Conservation (phyloP, 2,113 vertebrate genomes). For the Hippopotamus amphibius region DNA sequence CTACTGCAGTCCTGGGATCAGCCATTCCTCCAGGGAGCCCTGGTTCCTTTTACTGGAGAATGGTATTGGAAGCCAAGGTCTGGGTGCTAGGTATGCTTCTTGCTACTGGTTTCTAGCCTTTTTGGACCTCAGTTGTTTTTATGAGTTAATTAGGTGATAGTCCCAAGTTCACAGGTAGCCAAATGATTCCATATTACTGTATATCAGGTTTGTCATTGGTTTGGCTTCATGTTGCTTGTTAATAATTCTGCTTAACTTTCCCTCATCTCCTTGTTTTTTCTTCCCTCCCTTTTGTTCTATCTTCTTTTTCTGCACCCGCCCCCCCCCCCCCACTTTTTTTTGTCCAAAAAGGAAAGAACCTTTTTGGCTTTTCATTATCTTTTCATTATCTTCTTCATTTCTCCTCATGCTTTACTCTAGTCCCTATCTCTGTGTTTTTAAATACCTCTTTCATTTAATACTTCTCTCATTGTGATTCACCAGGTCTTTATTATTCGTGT, state of each 20-base stretch:
- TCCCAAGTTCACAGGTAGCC: not conserved
- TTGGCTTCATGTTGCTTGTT: not conserved
- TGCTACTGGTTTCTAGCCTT: not conserved
- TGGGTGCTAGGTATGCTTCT: not conserved
- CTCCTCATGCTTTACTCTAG: not conserved
- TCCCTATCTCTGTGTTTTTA: not conserved
- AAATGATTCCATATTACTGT: not conserved
- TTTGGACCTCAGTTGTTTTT: not conserved
- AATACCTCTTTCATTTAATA: not conserved
- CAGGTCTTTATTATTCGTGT: not conserved
- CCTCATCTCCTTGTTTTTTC: not conserved
- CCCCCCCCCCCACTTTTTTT: too few relatives aligned
- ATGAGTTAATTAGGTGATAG: not conserved
- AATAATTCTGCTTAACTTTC: not conserved
- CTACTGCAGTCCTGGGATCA: not conserved
- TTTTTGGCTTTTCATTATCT: not conserved
- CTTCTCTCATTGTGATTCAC: not conserved
- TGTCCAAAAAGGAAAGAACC: too few relatives aligned
- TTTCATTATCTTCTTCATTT: not conserved
- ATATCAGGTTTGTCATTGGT: not conserved
- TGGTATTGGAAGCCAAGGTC: not conserved
- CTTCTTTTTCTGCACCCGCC: not conserved
- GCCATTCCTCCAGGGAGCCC: not conserved
- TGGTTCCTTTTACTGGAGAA: not conserved
- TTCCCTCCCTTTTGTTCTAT: too few relatives aligned